Conservation (phyloP, 2,888 invertebrate genomes). For the Isoperla grammatica region DNA sequence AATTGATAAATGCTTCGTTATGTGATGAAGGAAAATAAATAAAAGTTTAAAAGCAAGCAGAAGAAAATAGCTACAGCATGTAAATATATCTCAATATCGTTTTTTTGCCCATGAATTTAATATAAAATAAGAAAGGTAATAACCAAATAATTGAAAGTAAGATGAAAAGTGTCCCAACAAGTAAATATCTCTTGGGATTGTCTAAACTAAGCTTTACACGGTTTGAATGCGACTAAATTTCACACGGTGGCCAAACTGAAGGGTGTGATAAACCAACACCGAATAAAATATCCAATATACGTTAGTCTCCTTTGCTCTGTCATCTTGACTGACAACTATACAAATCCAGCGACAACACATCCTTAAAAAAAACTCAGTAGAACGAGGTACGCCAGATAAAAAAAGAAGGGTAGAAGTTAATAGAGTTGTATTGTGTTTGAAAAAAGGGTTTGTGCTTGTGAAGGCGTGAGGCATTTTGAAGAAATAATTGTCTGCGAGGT, state of each 20-base stretch:
- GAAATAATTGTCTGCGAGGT: conserved; percentile 1
- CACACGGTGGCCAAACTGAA: conserved; percentile 10
- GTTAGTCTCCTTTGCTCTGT: not conserved
- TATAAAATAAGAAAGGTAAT: no score
- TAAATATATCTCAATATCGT: no score
- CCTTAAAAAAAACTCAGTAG: no score
- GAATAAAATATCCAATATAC: conserved; percentile 1
- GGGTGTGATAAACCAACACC: not conserved
- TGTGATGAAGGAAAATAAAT: no score
- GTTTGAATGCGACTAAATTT: conserved; percentile 6
- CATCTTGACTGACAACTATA: conserved; percentile 22
- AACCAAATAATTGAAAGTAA: no score
- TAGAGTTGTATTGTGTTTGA: conserved; percentile 26
- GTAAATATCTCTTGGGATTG: no score
- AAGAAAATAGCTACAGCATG: no score
- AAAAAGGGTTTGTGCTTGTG: conserved; percentile 8
- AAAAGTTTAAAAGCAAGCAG: no score
- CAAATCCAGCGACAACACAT: conserved; percentile 13
- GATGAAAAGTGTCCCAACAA: no score
- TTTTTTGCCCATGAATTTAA: no score
- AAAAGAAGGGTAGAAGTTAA: conserved; percentile 21
- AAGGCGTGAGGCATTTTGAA: not conserved
- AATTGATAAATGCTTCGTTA: no score
- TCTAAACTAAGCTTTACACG: no score
- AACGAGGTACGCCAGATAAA: not conserved